Base-by-base conservation (phyloP, 2,113 vertebrate genomes). In the Oreochromis niloticus region DNA sequence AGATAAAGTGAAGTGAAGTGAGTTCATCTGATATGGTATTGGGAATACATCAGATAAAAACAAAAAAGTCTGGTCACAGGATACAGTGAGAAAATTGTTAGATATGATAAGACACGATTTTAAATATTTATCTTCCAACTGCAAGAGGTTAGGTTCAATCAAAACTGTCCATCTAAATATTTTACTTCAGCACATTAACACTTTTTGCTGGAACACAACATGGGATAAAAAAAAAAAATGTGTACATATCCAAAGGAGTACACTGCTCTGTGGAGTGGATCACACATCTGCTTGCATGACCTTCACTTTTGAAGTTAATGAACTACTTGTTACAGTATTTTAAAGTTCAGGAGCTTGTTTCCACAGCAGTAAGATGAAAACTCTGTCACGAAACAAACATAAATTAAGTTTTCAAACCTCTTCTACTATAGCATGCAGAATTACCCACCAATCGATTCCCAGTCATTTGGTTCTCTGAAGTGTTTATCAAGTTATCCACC, bases 401-500 rank as follows among this genome's bases (percentile, higher is more conserved):
- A 32, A 85, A 56, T 68, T 0, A 8, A 9, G 13, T 9, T 56
- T 10, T 86, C 22, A 68, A 84, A 39, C 4, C 8, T 9, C 39
- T 75, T 50, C 4, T 14, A 8, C 63, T 10, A 36, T 36, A 75
- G 24, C 41, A 2, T 19, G 17, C 48, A n/a, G 73, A 91, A 61
- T 6, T 1, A 13, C 3, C 61, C 14, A 59, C 11, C 55, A 22
- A 52, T 83, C 24, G 63, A 7, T 89, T 88, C 34, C n/a, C 80
- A 50, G 12, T 59, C 52, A 63, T 24, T 34, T 24, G 14, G 0
- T 93, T 93, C 89, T 89, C 12, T 88, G 85, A 84, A 93, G 87
- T 87, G 90, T 89, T 92, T 82, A 86, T 63, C 80, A 19, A 48
- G 85, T 16, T 66, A 13, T 61, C n/a, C 14, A 34, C 80, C 54